These are phyloP conservation scores for Galerucella nymphaeae DNA, from an alignment of 2,888 invertebrate species.

Conservation along the genomic window DNA sequence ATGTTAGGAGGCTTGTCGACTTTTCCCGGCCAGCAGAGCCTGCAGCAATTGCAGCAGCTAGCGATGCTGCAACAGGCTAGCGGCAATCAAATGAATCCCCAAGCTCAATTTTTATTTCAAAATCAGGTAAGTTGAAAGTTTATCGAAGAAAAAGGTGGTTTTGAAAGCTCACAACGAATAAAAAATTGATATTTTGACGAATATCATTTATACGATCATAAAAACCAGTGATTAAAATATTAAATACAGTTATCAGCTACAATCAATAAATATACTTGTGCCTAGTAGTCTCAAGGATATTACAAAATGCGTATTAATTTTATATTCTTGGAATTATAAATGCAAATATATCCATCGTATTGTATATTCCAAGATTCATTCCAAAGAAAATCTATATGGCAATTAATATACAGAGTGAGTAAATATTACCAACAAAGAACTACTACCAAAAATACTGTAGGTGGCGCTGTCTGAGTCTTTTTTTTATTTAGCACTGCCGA, in stretches of 20 bases:
- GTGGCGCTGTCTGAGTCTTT: background rate
- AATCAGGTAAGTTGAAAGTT: constrained; percentile 71
- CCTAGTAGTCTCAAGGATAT: constrained; percentile 14
- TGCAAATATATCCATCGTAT: background rate
- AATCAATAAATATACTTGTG: constrained; percentile 6
- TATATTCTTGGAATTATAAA: background rate
- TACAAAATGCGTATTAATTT: constrained; percentile 10
- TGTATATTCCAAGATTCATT: background rate
- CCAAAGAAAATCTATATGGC: too few species aligned
- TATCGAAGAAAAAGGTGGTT: background rate
- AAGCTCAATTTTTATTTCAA: constrained; percentile 80
- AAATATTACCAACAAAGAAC: background rate
- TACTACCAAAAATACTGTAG: background rate
- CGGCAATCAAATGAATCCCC: constrained; percentile 65
- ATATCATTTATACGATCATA: too few species aligned
- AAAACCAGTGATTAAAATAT: constrained; percentile 2
- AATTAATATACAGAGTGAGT: background rate
- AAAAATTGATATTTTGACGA: too few species aligned
- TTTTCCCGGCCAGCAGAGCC: constrained; percentile 73
- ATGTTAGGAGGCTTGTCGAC: constrained; percentile 66
- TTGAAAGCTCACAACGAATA: background rate
- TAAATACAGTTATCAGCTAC: background rate
- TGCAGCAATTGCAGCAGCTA: constrained; percentile 75
- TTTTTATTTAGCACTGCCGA: background rate
- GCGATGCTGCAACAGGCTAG: constrained; percentile 66